Conservation (phyloP, 2,797 vertebrate species). For the Erithacus rubecula region DNA sequence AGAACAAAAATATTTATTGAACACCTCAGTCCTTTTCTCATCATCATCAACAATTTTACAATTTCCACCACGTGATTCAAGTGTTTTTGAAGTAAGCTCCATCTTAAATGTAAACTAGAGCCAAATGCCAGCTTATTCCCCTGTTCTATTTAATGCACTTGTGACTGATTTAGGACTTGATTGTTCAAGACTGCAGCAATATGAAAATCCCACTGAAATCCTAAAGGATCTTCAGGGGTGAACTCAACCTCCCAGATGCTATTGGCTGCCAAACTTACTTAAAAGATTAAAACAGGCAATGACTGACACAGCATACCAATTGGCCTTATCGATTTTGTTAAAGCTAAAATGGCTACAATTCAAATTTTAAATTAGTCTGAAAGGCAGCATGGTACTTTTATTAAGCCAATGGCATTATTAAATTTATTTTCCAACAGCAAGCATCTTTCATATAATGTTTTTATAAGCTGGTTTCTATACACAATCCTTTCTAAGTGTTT, state of each 20-base stretch:
- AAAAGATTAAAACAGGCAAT: conserved; percentile 1
- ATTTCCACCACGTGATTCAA: background rate
- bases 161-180: background rate
- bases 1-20: conserved; percentile 47
- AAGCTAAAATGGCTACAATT: conserved; percentile 33
- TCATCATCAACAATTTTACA: background rate
- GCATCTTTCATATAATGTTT: background rate
- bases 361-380: conserved; percentile 38
- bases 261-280: background rate
- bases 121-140: conserved; percentile 1
- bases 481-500: background rate
- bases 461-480: background rate
- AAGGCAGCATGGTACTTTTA: background rate
- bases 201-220: background rate
- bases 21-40: background rate
- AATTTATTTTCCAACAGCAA: background rate
- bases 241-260: background rate
- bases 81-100: background rate
- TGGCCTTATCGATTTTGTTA: background rate
- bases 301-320: background rate
- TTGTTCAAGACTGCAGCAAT: background rate
- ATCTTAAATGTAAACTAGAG: background rate
- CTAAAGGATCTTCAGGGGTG: background rate
- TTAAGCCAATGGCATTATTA: background rate
- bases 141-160: background rate